Evolutionary conservation across 2,113 vertebrate genomes (phyloP), one percentile per base, ranked within the genome.

Genomic region (Hymenochirus boettgeri): DNA sequence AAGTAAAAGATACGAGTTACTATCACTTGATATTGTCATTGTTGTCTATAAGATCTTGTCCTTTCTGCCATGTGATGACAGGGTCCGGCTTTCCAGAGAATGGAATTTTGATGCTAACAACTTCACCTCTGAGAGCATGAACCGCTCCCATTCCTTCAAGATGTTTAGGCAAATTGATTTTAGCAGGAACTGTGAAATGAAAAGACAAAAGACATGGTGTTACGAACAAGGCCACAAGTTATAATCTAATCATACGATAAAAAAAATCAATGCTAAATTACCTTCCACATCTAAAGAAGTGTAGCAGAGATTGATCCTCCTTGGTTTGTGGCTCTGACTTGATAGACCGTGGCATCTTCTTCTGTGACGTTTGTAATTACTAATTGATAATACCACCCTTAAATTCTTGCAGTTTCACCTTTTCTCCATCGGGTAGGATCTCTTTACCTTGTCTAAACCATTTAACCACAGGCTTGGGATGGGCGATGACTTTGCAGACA

Each of bases 61-160:
- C 96, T 76, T 99, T 99, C 79, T 99, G 96, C 96, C 96, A 99
- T 66, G 96, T 99, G 74, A 99, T 99, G 70, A 99, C 95, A 0
- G 96, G 96, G 75, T 93, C 87, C 25, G 96, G 96, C 82, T 96
- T 98, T 67, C 96, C 96, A 39, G 88, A 86, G 81, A 99, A 98
- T 23, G 96, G 96, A 76, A 99, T 97, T 82, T 99, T 99, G 77
- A 99, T 98, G 80, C 94, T 98, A 58, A 98, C 76, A 55, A 96
- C 78, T 76, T 99, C 96, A 46, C 96, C 96, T 75, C 95, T 90
- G 63, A 98, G 90, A 39, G 96, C 96, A 22, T 94, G 93, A 71
- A 98, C 94, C 54, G 96, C 93, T 73, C 96, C 96, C 83, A 98
- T 99, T 76, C 94, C 92, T 87, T 98, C 95, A 46, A 99, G 86